phyloP scores from a whole-genome alignment of 2,113 vertebrate species.

The Amia ocellicauda region DNA sequence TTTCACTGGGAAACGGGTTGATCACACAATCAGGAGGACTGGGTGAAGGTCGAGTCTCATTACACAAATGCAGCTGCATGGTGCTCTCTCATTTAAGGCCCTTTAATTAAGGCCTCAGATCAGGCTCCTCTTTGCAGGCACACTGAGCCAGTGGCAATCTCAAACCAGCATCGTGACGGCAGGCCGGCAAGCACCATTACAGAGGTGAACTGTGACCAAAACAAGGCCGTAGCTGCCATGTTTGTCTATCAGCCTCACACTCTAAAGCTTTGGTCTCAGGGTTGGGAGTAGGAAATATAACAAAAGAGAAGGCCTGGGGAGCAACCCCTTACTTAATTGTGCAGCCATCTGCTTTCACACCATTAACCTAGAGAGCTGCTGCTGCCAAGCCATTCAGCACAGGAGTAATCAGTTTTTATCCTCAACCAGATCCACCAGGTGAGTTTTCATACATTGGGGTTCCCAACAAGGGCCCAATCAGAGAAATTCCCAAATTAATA shows the following conservation, averaged over 20 bases:
- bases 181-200: conserved; percentile 31
- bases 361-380: conserved; percentile 34
- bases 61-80: background rate
- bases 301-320: conserved; percentile 37
- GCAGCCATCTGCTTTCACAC: conserved; percentile 11
- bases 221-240: conserved; percentile 36
- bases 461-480: too few relatives aligned
- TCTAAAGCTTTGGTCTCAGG: too few relatives aligned
- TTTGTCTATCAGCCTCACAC: conserved; percentile 19
- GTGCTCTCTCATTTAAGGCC: background rate
- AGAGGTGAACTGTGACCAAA: conserved; percentile 27
- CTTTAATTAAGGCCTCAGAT: background rate
- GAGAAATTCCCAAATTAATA: too few relatives aligned
- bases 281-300: too few relatives aligned
- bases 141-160: background rate
- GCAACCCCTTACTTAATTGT: conserved; percentile 31
- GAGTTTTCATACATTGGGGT: too few relatives aligned
- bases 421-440: too few relatives aligned
- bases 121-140: background rate
- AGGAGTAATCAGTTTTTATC: too few relatives aligned
- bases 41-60: background rate
- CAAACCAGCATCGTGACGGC: background rate
- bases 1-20: too few relatives aligned
- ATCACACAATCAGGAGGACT: background rate
- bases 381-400: conserved; percentile 20